Base-by-base conservation (phyloP, 2,113 vertebrate species). In the Gnathonemus longibarbis region DNA sequence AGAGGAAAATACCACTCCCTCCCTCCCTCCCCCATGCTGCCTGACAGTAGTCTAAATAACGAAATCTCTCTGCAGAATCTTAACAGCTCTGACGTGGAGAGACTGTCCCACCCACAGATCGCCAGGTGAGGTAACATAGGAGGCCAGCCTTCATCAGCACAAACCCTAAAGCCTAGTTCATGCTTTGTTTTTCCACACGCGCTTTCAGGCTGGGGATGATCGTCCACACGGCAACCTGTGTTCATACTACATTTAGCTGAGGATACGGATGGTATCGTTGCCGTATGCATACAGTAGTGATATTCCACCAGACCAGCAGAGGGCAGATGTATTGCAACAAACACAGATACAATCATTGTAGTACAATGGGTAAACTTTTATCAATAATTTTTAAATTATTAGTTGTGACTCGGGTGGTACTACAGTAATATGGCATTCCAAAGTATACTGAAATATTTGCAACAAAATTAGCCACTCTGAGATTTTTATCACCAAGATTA, bases 81-180 rank as follows among this genome's bases (percentile, higher is more conserved):
- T 31, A 52, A 5, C 74, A 85, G n/a, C 52, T 39, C 89, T 19
- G 3, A 46, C 3, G 42, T 88, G 45, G 56, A 84, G 39, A 91
- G 84, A 87, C 88, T 42, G 39, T 66, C 31, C 0, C 0, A 56
- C 49, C 45, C 70, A 49, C 53, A 24, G 31, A 21, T 11, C 7
- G 50, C 24, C 48, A 91, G 90, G 90, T 90, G 77, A 88, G 87
- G 8, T 39, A n/a, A 5, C n/a, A 6, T 15, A 31, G 31, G 1
- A 0, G n/a, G 7, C 13, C n/a, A 48, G 70, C 48, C n/a, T 27
- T 27, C n/a, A 3, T 39, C 53, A 19, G 1, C 31, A 15, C 52
- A 48, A 45, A 21, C 27, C 62, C 27, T 27, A 31, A 70, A 70
- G 62, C 62, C 62, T 31, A 31, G 10, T 13, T 70, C n/a, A 31